Evolutionary conservation across 2,888 invertebrate species (phyloP).

Genomic region (Creontiades dilutus): DNA sequence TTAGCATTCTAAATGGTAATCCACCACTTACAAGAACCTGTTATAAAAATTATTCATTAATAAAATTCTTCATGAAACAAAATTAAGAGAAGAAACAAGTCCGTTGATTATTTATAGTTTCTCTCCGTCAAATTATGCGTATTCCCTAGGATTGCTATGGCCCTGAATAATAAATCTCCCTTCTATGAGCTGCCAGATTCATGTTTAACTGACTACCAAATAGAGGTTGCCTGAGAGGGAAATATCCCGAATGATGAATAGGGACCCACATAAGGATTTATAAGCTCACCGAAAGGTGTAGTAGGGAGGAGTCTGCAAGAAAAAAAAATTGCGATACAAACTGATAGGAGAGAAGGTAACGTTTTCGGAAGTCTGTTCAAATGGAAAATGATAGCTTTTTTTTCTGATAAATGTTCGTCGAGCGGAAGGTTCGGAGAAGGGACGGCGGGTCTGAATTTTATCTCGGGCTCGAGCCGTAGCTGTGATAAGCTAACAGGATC

Average conservation of each 20-base stretch:
- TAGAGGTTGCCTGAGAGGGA: not conserved
- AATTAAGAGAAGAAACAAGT: no score
- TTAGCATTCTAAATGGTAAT: no score
- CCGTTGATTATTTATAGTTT: not conserved
- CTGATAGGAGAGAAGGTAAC: conserved; percentile 51
- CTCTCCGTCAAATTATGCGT: not conserved
- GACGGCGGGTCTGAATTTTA: conserved; percentile 46
- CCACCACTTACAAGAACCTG: no score
- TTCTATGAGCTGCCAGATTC: not conserved
- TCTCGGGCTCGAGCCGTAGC: not conserved
- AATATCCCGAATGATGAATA: conserved; percentile 8
- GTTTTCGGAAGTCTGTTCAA: conserved; percentile 57
- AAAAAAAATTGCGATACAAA: conserved; percentile 51
- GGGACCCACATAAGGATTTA: conserved; percentile 36
- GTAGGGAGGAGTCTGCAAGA: conserved; percentile 28
- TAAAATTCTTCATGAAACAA: no score
- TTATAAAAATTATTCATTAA: no score
- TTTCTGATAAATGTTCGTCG: conserved; percentile 58
- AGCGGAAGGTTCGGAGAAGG: conserved; percentile 16
- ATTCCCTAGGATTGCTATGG: not conserved
- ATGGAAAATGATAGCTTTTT: conserved; percentile 61
- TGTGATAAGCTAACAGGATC: conserved; percentile 61
- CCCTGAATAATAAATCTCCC: not conserved
- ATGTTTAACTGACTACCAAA: conserved; percentile 20
- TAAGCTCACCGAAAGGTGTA: conserved; percentile 38